Percentiles rank a stretch among this genome's conserved stretches.
Conservation (phyloP, 2,113 vertebrate species). For the Paracanthobrama guichenoti region DNA sequence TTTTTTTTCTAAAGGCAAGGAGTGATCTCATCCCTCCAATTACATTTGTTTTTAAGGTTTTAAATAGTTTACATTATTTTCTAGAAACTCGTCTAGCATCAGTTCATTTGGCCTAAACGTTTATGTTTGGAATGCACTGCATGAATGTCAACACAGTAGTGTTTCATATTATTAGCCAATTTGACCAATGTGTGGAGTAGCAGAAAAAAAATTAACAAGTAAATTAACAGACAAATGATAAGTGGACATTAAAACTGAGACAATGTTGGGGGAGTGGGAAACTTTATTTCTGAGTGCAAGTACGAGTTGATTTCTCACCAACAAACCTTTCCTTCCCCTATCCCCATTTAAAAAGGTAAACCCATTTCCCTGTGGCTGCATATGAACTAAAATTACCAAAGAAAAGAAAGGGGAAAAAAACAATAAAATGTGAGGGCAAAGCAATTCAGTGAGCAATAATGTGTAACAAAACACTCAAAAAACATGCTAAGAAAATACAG, state of each 20-base stretch:
- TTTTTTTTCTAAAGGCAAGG: no score
- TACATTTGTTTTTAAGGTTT: neutral
- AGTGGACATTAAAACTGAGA: neutral
- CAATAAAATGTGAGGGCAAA: neutral
- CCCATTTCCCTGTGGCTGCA: conserved; percentile 36
- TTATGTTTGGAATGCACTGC: neutral
- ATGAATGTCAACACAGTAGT: neutral
- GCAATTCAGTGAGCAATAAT: conserved; percentile 10
- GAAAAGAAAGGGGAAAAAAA: neutral
- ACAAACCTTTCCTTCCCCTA: conserved; percentile 30
- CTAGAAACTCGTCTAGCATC: neutral
- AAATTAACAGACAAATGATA: neutral
- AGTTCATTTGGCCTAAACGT: neutral
- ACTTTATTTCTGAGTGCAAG: conserved; percentile 70
- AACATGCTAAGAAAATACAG: neutral
- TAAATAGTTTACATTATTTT: neutral
- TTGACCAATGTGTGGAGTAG: neutral
- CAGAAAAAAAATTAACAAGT: neutral
- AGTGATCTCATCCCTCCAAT: no score
- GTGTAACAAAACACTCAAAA: neutral
- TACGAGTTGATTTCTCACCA: conserved; percentile 50
- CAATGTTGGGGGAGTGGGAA: conserved; percentile 59
- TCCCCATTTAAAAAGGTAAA: conserved; percentile 37
- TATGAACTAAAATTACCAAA: conserved; percentile 25
- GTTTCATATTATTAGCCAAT: neutral